Percentiles rank a stretch among this genome's conserved stretches.
These are phyloP conservation scores for Poeciliopsis gracilis DNA, from an alignment of 2,797 vertebrate genomes.

Conservation along the genomic window DNA sequence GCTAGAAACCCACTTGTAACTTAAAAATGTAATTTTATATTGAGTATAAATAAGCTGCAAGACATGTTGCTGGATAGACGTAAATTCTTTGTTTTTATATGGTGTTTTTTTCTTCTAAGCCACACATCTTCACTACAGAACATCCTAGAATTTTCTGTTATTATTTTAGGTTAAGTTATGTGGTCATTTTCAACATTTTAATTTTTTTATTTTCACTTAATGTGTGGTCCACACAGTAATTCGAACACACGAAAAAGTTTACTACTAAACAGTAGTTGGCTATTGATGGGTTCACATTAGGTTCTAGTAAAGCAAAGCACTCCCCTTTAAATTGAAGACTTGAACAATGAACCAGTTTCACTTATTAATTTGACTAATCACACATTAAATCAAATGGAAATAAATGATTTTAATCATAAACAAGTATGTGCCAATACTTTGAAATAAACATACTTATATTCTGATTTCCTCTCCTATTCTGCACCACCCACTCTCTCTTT, in stretches of 20 bases:
- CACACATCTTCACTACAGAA: neutral
- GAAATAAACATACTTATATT: neutral
- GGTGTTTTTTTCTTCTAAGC: neutral
- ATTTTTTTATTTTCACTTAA: neutral
- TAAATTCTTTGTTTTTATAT: neutral
- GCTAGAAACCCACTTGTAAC: neutral
- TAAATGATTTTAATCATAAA: neutral
- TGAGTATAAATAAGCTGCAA: neutral
- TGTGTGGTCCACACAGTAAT: neutral
- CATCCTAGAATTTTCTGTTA: neutral
- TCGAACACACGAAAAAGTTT: neutral
- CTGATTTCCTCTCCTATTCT: neutral
- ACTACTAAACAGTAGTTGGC: neutral
- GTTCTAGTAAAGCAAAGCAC: neutral
- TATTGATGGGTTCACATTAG: neutral
- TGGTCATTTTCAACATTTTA: neutral
- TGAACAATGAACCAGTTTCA: neutral
- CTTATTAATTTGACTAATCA: neutral
- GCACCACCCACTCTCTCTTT: neutral
- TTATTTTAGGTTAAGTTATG: neutral
- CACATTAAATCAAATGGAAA: neutral
- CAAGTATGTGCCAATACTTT: neutral
- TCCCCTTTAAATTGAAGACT: neutral
- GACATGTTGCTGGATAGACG: neutral
- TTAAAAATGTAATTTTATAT: neutral